Percentiles rank a stretch among this genome's conserved stretches.
Evolutionary conservation across 2,797 vertebrate species (phyloP).

Genomic region (Mormyrus hasselquistii): DNA sequence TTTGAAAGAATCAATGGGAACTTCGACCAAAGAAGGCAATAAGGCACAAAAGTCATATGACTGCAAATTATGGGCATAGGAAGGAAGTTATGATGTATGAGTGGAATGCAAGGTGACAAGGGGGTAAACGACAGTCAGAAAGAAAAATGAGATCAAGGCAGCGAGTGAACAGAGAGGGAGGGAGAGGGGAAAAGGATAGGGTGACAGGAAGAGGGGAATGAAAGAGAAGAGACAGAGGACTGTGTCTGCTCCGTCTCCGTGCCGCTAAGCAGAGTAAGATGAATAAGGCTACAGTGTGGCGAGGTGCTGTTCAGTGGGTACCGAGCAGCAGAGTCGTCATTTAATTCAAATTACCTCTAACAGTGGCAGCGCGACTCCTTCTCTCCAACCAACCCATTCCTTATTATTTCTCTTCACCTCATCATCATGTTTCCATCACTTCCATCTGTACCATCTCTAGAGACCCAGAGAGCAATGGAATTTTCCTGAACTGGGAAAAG

Average conservation of each 20-base stretch:
- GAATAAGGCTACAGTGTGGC: slow-evolving; percentile 57
- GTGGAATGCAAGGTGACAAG: neutral
- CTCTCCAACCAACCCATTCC: slow-evolving; percentile 50
- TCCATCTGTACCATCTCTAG: slow-evolving; percentile 21
- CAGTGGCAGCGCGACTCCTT: slow-evolving; percentile 54
- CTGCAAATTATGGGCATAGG: neutral
- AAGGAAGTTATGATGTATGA: slow-evolving; percentile 18
- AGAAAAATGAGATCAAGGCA: slow-evolving; percentile 1
- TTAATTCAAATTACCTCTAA: slow-evolving; percentile 66
- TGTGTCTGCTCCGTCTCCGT: slow-evolving; percentile 56
- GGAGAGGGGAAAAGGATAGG: neutral
- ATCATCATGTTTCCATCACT: neutral
- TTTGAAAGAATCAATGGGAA: neutral
- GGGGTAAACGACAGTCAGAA: slow-evolving; percentile 23
- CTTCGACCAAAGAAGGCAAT: neutral
- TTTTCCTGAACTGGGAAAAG: neutral
- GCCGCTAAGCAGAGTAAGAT: slow-evolving; percentile 65
- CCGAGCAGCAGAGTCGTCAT: slow-evolving; percentile 51
- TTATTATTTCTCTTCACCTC: slow-evolving; percentile 21
- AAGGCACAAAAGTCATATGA: neutral
- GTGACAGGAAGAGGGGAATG: neutral
- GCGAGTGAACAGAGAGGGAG: neutral
- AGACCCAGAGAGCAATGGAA: neutral
- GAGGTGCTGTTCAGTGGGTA: slow-evolving; percentile 49
- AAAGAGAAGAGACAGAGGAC: slow-evolving; percentile 29